Percentiles rank a stretch among this genome's conserved stretches.
Evolutionary conservation across 2,113 vertebrate species (phyloP).

Genomic region (Origma solitaria): DNA sequence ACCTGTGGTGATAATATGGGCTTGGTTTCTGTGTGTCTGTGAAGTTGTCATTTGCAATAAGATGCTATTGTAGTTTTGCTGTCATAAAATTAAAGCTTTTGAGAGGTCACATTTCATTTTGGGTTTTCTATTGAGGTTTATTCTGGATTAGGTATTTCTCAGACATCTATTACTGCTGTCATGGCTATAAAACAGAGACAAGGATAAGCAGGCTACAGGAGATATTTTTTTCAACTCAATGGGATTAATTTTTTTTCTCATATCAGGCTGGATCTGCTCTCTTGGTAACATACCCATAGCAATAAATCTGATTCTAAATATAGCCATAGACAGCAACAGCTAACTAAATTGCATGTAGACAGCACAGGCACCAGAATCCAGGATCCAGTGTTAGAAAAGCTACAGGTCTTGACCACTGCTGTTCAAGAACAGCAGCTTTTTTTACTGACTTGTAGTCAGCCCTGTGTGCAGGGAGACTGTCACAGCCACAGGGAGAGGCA

Average conservation of each 20-base stretch:
- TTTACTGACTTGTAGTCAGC: not conserved
- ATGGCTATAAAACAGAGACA: not conserved
- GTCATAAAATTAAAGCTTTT: not conserved
- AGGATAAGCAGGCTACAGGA: not conserved
- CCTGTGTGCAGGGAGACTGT: not conserved
- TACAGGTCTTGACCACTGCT: not conserved
- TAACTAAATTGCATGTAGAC: not conserved
- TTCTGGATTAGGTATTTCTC: not conserved
- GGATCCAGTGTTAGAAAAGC: not conserved
- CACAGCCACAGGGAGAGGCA: not conserved
- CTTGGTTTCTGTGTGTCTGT: not conserved
- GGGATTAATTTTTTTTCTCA: constrained; percentile 7
- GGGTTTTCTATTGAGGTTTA: not conserved
- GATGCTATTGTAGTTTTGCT: not conserved
- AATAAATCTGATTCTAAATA: constrained; percentile 36
- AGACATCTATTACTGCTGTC: not conserved
- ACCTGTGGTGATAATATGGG: not conserved
- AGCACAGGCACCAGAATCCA: not conserved
- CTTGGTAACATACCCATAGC: not conserved
- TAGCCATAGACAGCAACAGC: not conserved
- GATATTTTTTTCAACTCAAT: not conserved
- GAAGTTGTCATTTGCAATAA: not conserved
- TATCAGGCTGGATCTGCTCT: constrained; percentile 1
- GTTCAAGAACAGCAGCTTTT: not conserved
- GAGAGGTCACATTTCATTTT: not conserved